A percentile compares a stretch with the other conserved stretches of the same genome.
Evolutionary conservation across 2,113 vertebrate genomes (phyloP).

Genomic region (Hippoglossus stenolepis): DNA sequence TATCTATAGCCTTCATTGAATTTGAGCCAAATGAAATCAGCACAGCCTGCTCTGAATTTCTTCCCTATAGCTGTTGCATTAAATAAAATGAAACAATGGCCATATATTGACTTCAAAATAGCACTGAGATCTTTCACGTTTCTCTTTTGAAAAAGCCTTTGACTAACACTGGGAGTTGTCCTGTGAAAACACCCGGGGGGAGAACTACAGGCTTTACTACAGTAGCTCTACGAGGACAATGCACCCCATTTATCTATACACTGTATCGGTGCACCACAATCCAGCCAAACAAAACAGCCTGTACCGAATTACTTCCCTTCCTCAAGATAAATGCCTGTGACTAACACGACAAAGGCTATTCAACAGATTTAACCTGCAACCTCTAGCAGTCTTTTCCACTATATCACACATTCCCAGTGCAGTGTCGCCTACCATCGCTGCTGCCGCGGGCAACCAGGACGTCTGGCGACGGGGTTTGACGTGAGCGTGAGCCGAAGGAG

Average conservation of each 20-base stretch:
- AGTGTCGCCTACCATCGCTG: constrained; percentile 89
- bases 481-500: constrained; percentile 95
- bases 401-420: rapidly evolving
- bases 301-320: constrained; percentile 10
- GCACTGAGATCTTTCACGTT: constrained; percentile 17
- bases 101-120: constrained; percentile 3
- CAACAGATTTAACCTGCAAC: constrained; percentile 8
- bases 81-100: constrained; percentile 28
- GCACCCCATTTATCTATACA: constrained; percentile 49
- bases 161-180: constrained; percentile 39
- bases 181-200: constrained; percentile 36
- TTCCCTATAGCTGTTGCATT: background rate
- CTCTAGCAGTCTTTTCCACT: background rate
- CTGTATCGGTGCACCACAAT: constrained; percentile 16
- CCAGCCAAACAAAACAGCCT: constrained; percentile 17
- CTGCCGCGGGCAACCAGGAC: constrained; percentile 91
- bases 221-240: constrained; percentile 45
- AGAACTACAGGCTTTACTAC: constrained; percentile 29
- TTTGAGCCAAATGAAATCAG: background rate
- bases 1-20: background rate
- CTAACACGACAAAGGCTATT: constrained; percentile 5
- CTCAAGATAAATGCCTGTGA: constrained; percentile 2
- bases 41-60: background rate
- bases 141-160: constrained; percentile 25
- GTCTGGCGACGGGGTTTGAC: constrained; percentile 96